Base-by-base conservation (phyloP, 1,140 invertebrate genomes). In the Bombus vancouverensis region DNA sequence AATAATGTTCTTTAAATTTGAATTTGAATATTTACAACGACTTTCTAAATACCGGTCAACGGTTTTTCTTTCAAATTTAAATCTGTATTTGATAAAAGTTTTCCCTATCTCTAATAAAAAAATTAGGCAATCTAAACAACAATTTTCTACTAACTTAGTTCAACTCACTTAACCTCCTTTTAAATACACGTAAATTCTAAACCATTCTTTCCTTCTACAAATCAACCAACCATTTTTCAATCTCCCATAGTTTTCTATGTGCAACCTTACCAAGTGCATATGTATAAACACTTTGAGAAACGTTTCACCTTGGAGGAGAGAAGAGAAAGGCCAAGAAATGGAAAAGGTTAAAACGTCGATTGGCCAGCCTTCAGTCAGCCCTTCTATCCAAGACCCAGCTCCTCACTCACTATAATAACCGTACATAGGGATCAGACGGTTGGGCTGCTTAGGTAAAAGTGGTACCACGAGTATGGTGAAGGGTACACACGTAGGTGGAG, bases 261-360 rank as follows among this genome's bases (percentile, higher is more conserved):
- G 4, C n/a, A 66, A 32, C 6, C 6, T 32, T n/a, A 15, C 32
- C 32, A 66, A 34, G 15, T 22, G 47, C 18, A n/a, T 13, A n/a
- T 15, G 13, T 10, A 68, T 10, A 34, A 34, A 37, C 57, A 28
- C 39, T 42, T 28, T 13, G 59, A 47, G 59, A 22, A 37, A 44
- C 44, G 47, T 83, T 83, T 37, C 65, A 72, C 28, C 62, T 32
- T 70, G 39, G 42, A 68, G 28, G 53, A 37, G 28, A 39, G 42
- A 68, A n/a, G 34, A 39, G 59, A 71, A 81, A 66, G 47, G 68
- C 37, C 57, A 57, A 76, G 53, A 70, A 81, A 66, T n/a, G 44
- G 77, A 62, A n/a, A 62, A 62, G 59, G 77, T 85, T 72, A 62
- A 79, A 79, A 66, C 47, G 82, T 47, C 76, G 53, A 84, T 89